Evolutionary conservation across 2,888 invertebrate species (phyloP), one percentile per base, ranked within the genome.

Genomic region (Phalera bucephala): DNA sequence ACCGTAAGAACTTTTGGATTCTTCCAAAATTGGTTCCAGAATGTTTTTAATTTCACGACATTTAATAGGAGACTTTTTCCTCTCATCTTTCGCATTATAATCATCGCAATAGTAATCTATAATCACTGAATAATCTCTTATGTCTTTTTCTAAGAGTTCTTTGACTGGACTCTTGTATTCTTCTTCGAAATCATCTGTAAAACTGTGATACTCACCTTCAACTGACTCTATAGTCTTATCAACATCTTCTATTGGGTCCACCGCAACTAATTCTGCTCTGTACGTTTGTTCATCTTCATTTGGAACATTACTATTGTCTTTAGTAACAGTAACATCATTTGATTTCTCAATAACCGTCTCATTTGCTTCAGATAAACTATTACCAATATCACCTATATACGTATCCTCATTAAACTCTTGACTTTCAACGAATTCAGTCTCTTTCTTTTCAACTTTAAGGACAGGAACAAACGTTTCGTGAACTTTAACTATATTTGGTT

Each of bases 171-270:
- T 89, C 49, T 82, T 80, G 27, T 89, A 90, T 0, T 72, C 74
- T 5, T 80, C 74, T 37, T 80, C 87, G 8, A 81, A 79, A 42
- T 82, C 80, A 3, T 85, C 87, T 26, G 73, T 74, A 30, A 90
- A 90, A 44, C 89, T 90, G n/a, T 82, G 82, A 47, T 90, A 90
- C 52, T 86, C 88, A 0, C 90, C 90, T 61, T 84, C 84, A n/a
- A 49, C 53, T 0, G 78, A 66, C 9, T 79, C 77, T 10, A 69
- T 9, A n/a, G 65, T 59, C 17, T 52, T 60, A 34, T 71, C 64
- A 1, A 47, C 34, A 27, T 71, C 69, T 23, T 67, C 64, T 2
- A 21, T 33, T 0, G 37, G 13, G 23, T 63, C 63, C 12, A 61
- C 35, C 15, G 37, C 41, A 0, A 50, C 61, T 25, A 40, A 45